Evolutionary conservation across 2,797 vertebrate species (phyloP).

Genomic region (Hippocampus kuda): DNA sequence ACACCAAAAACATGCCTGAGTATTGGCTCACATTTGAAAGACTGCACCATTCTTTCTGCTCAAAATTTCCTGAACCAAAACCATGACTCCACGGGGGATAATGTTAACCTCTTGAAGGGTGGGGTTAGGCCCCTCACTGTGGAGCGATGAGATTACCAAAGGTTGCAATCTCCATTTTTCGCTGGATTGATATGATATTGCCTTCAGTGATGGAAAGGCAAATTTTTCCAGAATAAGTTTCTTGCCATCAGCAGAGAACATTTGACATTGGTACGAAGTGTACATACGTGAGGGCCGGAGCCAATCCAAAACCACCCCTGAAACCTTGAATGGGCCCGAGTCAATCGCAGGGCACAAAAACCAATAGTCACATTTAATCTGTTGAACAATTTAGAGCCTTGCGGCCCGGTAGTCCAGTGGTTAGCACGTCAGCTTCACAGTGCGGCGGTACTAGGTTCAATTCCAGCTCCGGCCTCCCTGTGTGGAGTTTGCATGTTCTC

Average conservation of each 20-base stretch:
- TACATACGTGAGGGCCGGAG: not conserved
- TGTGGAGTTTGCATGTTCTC: no score
- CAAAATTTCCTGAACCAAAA: not conserved
- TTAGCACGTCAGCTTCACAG: no score
- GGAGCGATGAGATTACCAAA: not conserved
- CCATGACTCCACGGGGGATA: not conserved
- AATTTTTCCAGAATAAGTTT: no score
- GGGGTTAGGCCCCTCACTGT: not conserved
- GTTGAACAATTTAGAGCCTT: not conserved
- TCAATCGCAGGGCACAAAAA: not conserved
- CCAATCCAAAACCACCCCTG: not conserved
- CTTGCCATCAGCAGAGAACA: no score
- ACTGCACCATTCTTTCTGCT: not conserved
- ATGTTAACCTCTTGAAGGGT: not conserved
- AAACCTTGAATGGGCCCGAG: not conserved
- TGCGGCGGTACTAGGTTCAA: no score
- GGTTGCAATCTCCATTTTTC: not conserved
- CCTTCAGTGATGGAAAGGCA: no score
- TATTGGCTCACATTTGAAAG: not conserved
- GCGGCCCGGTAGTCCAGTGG: no score
- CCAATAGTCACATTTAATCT: not conserved
- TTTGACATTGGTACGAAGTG: no score
- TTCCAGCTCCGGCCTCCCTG: no score
- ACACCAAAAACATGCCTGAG: not conserved
- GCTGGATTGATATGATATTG: not conserved